Percentiles rank a stretch among this genome's conserved stretches.
Evolutionary conservation across 1,140 invertebrate species (phyloP).

Genomic region (Diorhabda elongata): DNA sequence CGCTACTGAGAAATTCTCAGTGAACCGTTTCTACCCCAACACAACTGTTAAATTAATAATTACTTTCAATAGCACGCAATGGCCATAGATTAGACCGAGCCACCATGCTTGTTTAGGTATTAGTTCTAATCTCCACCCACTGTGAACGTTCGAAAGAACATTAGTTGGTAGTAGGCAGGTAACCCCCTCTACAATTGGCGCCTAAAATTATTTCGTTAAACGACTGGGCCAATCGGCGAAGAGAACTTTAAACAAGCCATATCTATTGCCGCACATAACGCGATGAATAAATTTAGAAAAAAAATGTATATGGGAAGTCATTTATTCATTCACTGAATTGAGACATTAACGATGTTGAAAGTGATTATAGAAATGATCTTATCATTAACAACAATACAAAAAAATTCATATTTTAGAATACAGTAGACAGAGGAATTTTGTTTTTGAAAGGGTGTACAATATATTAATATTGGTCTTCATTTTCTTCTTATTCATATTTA

Average conservation of each 20-base stretch:
- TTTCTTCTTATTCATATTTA: too few species aligned
- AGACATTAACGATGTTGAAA: too few species aligned
- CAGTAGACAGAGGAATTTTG: too few species aligned
- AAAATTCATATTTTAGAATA: too few species aligned
- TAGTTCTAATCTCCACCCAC: slow-evolving; percentile 22
- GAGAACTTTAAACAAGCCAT: background rate
- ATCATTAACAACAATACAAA: too few species aligned
- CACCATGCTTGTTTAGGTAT: slow-evolving; percentile 19
- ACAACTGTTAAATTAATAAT: slow-evolving; percentile 17
- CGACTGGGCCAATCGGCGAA: background rate
- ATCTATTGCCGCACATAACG: too few species aligned
- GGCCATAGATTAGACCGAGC: slow-evolving; percentile 5
- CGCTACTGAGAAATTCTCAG: slow-evolving; percentile 6
- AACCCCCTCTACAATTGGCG: background rate
- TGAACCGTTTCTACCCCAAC: background rate
- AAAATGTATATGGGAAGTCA: too few species aligned
- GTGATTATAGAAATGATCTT: too few species aligned
- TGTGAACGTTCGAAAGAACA: slow-evolving; percentile 4
- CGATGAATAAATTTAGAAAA: too few species aligned
- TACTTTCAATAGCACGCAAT: slow-evolving; percentile 14
- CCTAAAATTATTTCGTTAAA: background rate
- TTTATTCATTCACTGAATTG: too few species aligned
- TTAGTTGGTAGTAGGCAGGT: background rate
- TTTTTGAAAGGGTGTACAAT: too few species aligned
- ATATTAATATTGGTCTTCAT: too few species aligned